Conservation (phyloP, 2,888 invertebrate species). For the Trichopoda pennipes region DNA sequence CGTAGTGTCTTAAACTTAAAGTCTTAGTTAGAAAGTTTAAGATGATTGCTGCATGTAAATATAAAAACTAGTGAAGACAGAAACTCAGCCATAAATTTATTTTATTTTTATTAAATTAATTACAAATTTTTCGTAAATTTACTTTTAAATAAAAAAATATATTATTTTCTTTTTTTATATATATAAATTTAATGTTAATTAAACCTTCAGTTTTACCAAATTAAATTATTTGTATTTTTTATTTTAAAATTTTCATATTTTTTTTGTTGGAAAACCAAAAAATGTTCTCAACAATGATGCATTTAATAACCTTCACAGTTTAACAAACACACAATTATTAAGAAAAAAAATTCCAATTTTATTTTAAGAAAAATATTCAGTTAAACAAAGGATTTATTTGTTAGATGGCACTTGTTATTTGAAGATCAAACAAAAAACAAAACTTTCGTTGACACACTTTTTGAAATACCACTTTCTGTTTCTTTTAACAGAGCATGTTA, state of each 20-base stretch:
- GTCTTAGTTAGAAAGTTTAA: too few relatives aligned
- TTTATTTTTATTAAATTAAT: too few relatives aligned
- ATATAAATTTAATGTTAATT: background rate
- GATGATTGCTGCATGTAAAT: too few relatives aligned
- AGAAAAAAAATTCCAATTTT: constrained; percentile 27
- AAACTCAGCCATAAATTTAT: too few relatives aligned
- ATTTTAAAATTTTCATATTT: constrained; percentile 4
- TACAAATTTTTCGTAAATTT: too few relatives aligned
- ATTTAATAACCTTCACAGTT: constrained; percentile 65
- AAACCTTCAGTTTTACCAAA: constrained; percentile 27
- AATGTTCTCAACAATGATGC: constrained; percentile 58
- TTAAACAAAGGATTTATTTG: constrained; percentile 62
- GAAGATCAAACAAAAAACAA: background rate
- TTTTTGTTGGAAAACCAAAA: constrained; percentile 44
- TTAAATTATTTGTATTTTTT: constrained; percentile 1
- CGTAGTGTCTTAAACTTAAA: too few relatives aligned
- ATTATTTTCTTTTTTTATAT: background rate
- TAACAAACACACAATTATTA: constrained; percentile 58
- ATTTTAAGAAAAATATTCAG: constrained; percentile 14
- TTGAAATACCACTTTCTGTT: constrained; percentile 26
- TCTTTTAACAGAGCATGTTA: background rate
- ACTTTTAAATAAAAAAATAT: too few relatives aligned
- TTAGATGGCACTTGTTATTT: constrained; percentile 18
- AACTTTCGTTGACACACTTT: constrained; percentile 62
- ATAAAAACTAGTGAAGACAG: too few relatives aligned